Conservation (phyloP, 2,888 invertebrate species). For the Calameuta idolon region DNA sequence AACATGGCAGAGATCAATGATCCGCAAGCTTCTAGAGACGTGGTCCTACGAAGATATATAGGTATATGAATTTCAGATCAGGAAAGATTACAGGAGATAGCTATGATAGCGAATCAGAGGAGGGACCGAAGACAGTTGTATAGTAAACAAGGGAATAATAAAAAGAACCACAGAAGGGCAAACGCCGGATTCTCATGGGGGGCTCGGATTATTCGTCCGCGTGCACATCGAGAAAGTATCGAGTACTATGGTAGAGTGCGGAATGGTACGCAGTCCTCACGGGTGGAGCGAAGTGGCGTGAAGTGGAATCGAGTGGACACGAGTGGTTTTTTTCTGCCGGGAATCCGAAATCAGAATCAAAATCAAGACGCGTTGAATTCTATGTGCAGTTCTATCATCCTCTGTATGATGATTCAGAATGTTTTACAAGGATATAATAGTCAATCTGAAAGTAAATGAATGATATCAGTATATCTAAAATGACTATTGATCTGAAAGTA, state of each 20-base stretch:
- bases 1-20: too few relatives aligned
- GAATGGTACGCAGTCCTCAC: too few relatives aligned
- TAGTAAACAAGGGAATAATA: background rate
- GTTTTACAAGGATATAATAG: background rate
- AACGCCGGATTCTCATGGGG: background rate
- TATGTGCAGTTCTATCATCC: background rate
- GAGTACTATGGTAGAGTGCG: background rate
- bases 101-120: background rate
- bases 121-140: background rate
- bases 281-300: background rate
- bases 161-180: background rate
- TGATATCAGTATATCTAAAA: too few relatives aligned
- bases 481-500: too few relatives aligned
- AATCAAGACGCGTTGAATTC: background rate
- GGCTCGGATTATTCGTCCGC: background rate
- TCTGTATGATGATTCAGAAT: background rate
- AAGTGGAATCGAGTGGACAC: background rate
- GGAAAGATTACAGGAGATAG: background rate
- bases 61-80: background rate
- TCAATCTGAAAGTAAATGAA: too few relatives aligned
- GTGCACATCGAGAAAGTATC: constrained; percentile 6
- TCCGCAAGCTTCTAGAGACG: too few relatives aligned
- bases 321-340: background rate
- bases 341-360: background rate
- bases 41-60: too few relatives aligned